These are phyloP conservation scores for Drosophila mulleri DNA, from an alignment of 2,888 invertebrate genomes.

Conservation along the genomic window DNA sequence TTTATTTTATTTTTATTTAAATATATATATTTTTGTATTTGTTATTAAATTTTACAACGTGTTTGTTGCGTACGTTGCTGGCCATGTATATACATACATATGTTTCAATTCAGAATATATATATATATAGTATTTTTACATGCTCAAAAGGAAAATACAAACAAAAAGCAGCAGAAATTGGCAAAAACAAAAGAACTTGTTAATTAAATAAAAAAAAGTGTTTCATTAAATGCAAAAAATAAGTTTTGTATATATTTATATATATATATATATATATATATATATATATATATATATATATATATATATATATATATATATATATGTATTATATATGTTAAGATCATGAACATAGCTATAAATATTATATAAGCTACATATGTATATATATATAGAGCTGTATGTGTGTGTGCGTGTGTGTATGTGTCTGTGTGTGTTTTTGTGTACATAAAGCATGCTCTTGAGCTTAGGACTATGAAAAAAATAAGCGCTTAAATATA, in stretches of 20 bases:
- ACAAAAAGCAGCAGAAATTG: conserved; percentile 3
- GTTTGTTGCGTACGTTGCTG: conserved; percentile 29
- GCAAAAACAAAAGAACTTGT: conserved; percentile 8
- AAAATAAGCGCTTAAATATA: conserved; percentile 41
- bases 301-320: conserved; percentile 33
- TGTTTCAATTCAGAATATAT: conserved; percentile 2
- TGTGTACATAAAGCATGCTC: conserved; percentile 62
- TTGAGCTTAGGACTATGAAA: conserved; percentile 61
- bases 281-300: conserved; percentile 38
- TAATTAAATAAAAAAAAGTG: conserved; percentile 34
- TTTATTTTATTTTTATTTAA: neutral
- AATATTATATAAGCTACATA: conserved; percentile 32
- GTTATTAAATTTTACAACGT: conserved; percentile 8
- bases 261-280: no score
- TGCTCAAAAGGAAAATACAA: conserved; percentile 25
- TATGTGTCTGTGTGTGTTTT: conserved; percentile 1
- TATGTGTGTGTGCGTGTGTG: conserved; percentile 4
- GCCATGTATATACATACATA: conserved; percentile 11
- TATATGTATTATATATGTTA: conserved; percentile 40
- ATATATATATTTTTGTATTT: neutral
- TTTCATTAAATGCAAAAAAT: conserved; percentile 61
- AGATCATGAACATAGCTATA: conserved; percentile 50
- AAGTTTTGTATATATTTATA: conserved; percentile 28
- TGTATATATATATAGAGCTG: conserved; percentile 21
- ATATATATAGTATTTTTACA: conserved; percentile 32